Evolutionary conservation across 2,113 vertebrate genomes (phyloP).

Genomic region (Cinclus mexicanus): DNA sequence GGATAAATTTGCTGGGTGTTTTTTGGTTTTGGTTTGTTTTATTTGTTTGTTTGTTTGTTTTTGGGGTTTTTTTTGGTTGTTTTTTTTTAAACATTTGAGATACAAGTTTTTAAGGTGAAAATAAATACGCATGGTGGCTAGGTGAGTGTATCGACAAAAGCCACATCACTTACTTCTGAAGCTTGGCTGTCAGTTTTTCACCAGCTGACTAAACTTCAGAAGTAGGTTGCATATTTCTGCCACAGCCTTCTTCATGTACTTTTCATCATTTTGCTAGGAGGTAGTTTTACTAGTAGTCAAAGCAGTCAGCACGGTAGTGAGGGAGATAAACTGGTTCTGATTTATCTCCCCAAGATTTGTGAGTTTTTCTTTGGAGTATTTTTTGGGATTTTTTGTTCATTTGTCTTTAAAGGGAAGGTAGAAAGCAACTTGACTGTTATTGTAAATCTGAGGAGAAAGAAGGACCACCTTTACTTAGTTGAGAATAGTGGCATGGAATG

Average conservation of each 20-base stretch:
- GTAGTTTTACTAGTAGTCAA: background rate
- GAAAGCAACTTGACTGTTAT: background rate
- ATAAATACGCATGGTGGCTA: background rate
- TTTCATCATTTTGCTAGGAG: background rate
- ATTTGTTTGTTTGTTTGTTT: too few species aligned
- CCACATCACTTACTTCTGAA: background rate
- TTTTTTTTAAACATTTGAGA: background rate
- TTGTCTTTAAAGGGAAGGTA: background rate
- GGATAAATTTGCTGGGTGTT: background rate
- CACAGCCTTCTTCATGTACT: background rate
- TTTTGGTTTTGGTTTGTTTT: background rate
- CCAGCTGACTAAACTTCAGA: background rate
- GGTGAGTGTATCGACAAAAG: background rate
- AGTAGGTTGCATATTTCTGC: background rate
- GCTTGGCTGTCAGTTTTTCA: background rate
- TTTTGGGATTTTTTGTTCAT: background rate
- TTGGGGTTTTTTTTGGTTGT: too few species aligned
- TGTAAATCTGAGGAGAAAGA: background rate
- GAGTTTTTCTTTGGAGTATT: background rate
- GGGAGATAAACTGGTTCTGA: background rate
- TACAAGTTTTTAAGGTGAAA: background rate
- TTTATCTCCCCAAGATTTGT: background rate
- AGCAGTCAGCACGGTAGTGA: background rate
- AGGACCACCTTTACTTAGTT: background rate
- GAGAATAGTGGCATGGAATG: background rate